phyloP scores from a whole-genome alignment of 2,797 vertebrate genomes.

The Sebastes diaconus region DNA sequence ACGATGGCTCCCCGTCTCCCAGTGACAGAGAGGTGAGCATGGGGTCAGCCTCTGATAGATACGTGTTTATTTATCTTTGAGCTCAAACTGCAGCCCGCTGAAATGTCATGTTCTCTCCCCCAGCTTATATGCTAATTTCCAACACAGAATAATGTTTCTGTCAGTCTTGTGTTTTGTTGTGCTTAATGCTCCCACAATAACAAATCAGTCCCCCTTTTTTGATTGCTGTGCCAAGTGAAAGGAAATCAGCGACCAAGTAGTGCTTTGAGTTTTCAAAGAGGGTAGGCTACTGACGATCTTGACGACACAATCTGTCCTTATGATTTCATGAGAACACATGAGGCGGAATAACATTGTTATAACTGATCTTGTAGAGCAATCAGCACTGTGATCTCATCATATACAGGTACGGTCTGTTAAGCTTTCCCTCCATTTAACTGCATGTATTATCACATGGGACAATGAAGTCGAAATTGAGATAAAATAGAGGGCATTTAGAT shows the following conservation, averaged over 20 bases:
- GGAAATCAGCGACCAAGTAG: neutral
- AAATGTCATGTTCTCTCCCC: constrained; percentile 5
- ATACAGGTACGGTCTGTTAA: neutral
- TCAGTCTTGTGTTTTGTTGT: constrained; percentile 25
- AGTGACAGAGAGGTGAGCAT: constrained; percentile 89
- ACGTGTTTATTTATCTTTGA: constrained; percentile 8
- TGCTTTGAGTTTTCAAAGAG: too few species aligned
- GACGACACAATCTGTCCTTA: neutral
- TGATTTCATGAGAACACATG: neutral
- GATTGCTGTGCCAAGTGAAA: constrained; percentile 18
- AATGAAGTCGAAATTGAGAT: neutral
- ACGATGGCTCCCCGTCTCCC: constrained; percentile 82
- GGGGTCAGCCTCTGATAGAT: constrained; percentile 5
- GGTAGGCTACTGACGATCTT: neutral
- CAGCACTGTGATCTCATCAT: neutral
- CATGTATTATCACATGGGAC: neutral
- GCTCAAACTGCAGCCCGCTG: constrained; percentile 36
- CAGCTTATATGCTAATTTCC: constrained; percentile 22
- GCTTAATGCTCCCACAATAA: constrained; percentile 44
- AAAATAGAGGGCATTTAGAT: neutral
- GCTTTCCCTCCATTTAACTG: neutral
- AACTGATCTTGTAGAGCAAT: constrained; percentile 7
- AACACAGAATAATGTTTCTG: constrained; percentile 9
- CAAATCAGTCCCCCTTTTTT: constrained; percentile 14
- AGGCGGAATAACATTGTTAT: neutral